These are phyloP conservation scores for Eidolon dupreanum DNA, from an alignment of 2,797 vertebrate species.

Conservation along the genomic window DNA sequence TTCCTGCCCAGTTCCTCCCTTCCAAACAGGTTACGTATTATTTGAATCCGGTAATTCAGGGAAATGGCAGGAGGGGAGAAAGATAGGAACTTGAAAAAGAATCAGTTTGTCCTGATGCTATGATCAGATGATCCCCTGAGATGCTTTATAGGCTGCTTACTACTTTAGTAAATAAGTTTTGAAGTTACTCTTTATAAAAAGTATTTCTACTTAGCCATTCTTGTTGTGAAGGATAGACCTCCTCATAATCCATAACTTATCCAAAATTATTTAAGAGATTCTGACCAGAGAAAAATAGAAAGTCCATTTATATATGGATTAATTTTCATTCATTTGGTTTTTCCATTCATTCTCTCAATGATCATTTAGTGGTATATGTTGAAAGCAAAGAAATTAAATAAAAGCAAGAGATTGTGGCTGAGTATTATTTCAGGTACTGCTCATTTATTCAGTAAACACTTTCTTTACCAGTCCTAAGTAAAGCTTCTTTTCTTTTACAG, in stretches of 20 bases:
- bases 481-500: constrained; percentile 11
- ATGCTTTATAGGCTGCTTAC: neutral
- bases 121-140: neutral
- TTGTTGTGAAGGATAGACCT: neutral
- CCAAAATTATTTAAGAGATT: constrained; percentile 39
- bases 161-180: neutral
- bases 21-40: neutral
- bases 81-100: neutral
- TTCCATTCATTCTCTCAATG: constrained; percentile 37
- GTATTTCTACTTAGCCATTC: neutral
- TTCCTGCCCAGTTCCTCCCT: neutral
- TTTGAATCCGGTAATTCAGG: neutral
- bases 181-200: neutral
- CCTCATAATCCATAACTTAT: neutral
- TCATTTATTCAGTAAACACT: constrained; percentile 70
- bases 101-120: neutral
- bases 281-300: neutral
- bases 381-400: constrained; percentile 56
- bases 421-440: constrained; percentile 48
- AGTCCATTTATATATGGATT: constrained; percentile 24
- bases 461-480: constrained; percentile 63
- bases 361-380: neutral
- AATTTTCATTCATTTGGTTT: constrained; percentile 45
- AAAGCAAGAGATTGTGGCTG: constrained; percentile 13
- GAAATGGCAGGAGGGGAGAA: neutral